These are phyloP conservation scores for Chaetura pelagica DNA, from an alignment of 2,113 vertebrate species.

Conservation along the genomic window DNA sequence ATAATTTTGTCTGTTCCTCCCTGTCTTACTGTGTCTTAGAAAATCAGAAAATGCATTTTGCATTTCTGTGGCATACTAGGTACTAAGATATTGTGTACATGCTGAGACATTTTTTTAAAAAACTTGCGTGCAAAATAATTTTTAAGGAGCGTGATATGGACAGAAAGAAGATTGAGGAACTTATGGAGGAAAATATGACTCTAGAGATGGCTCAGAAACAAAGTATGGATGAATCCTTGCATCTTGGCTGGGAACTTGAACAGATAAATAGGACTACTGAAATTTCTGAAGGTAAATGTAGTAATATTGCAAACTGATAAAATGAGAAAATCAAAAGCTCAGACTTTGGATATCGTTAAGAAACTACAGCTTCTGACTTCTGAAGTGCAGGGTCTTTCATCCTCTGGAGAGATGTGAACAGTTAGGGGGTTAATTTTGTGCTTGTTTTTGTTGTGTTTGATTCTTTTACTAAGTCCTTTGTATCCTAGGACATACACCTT, in stretches of 20 bases:
- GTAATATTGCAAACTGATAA: not conserved
- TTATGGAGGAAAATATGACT: constrained; percentile 96
- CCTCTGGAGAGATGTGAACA: not conserved
- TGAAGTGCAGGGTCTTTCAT: not conserved
- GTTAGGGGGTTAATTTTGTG: not conserved
- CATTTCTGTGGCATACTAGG: not conserved
- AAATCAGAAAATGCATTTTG: not conserved
- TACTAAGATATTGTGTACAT: not conserved
- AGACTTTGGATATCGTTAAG: not conserved
- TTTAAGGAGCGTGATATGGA: constrained; percentile 93
- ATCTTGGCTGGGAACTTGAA: constrained; percentile 98
- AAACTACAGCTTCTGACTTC: not conserved
- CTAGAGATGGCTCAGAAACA: constrained; percentile 98
- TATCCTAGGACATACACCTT: not conserved
- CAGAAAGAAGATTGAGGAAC: constrained; percentile 95
- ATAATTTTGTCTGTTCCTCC: not conserved
- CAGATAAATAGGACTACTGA: constrained; percentile 95
- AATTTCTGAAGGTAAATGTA: constrained; percentile 85
- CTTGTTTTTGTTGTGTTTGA: not conserved
- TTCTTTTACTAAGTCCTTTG: not conserved
- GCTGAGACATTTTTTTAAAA: not conserved
- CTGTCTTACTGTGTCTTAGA: not conserved
- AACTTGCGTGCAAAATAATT: not conserved
- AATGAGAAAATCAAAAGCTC: not conserved
- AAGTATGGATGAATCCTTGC: constrained; percentile 98